Conservation (phyloP, 2,797 vertebrate species). For the Melanotaenia boesemani region DNA sequence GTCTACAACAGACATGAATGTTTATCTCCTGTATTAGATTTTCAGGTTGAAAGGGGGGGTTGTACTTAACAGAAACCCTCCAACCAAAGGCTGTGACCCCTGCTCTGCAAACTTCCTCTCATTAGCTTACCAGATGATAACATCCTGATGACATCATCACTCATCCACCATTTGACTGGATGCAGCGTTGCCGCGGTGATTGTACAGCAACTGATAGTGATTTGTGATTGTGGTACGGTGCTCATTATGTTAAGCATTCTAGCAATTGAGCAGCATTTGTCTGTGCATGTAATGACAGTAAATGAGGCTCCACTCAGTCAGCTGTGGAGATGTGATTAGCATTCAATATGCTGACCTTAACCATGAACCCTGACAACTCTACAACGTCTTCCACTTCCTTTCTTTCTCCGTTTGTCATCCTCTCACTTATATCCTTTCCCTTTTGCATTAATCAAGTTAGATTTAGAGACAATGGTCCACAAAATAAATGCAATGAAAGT, state of each 20-base stretch:
- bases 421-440: constrained; percentile 13
- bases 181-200: constrained; percentile 57
- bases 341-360: constrained; percentile 58
- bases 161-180: constrained; percentile 46
- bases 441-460: not conserved
- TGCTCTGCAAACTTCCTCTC: constrained; percentile 63
- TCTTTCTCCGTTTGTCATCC: constrained; percentile 10
- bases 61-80: not conserved
- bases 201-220: constrained; percentile 69
- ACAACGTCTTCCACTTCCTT: constrained; percentile 35
- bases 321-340: constrained; percentile 66
- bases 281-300: constrained; percentile 31
- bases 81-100: constrained; percentile 42
- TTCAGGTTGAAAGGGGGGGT: not conserved
- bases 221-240: constrained; percentile 67
- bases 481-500: constrained; percentile 3
- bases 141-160: constrained; percentile 77
- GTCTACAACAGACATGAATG: too few relatives aligned
- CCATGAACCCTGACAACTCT: constrained; percentile 60
- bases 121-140: constrained; percentile 72
- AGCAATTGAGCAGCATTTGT: constrained; percentile 38
- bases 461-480: not conserved
- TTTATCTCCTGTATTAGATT: too few relatives aligned
- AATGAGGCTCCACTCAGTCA: constrained; percentile 47
- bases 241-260: constrained; percentile 62